Conservation (phyloP, 2,888 invertebrate genomes). For the Dicranocentrus wangi region DNA sequence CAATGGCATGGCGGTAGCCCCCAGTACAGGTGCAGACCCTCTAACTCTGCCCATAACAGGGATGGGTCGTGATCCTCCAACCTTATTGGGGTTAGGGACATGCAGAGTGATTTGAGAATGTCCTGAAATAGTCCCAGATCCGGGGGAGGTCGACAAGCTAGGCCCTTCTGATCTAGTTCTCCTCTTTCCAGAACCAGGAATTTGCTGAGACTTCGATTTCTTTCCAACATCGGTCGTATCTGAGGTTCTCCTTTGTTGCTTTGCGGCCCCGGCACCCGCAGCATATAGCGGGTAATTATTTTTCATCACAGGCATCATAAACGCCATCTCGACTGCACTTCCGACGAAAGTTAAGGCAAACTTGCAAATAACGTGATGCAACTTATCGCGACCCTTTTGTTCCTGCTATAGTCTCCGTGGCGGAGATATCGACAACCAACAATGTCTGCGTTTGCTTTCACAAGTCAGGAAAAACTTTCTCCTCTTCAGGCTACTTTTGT, state of each 20-base stretch:
- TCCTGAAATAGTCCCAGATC: slow-evolving; percentile 39
- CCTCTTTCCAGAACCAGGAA: slow-evolving; percentile 39
- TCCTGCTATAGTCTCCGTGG: slow-evolving; percentile 35
- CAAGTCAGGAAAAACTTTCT: slow-evolving; percentile 31
- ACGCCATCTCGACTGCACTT: slow-evolving; percentile 65
- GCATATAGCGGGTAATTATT: slow-evolving; percentile 62
- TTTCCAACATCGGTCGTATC: slow-evolving; percentile 53
- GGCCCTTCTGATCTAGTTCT: slow-evolving; percentile 69
- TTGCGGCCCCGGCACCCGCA: slow-evolving; percentile 23
- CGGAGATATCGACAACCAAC: slow-evolving; percentile 20
- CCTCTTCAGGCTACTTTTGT: slow-evolving; percentile 29
- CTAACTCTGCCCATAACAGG: slow-evolving; percentile 65
- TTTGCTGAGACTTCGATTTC: slow-evolving; percentile 38
- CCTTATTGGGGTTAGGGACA: slow-evolving; percentile 18
- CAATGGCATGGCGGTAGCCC: slow-evolving; percentile 58
- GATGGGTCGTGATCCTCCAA: slow-evolving; percentile 54
- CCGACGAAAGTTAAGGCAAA: neutral
- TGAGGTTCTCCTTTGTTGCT: slow-evolving; percentile 62
- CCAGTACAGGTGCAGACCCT: slow-evolving; percentile 70
- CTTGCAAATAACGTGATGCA: neutral
- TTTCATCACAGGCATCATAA: slow-evolving; percentile 72
- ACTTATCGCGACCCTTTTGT: no score
- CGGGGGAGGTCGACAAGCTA: slow-evolving; percentile 70
- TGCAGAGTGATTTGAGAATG: slow-evolving; percentile 40
- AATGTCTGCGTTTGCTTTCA: slow-evolving; percentile 31